phyloP scores from a whole-genome alignment of 1,140 invertebrate genomes.

The Macrocentrus cingulum region DNA sequence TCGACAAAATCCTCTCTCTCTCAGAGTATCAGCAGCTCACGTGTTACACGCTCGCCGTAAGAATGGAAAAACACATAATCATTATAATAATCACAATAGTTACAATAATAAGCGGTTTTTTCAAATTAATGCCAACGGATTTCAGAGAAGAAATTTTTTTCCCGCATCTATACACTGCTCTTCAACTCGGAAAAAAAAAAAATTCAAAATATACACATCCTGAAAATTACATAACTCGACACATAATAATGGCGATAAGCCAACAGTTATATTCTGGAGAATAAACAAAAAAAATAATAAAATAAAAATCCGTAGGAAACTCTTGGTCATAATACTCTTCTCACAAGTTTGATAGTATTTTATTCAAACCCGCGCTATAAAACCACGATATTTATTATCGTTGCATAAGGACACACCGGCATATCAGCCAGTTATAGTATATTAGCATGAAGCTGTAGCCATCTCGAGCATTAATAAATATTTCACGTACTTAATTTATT shows the following conservation, averaged over 20 bases:
- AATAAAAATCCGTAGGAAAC: not conserved
- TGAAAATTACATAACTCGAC: not conserved
- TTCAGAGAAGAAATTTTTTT: not conserved
- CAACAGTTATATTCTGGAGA: not conserved
- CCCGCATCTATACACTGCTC: not conserved
- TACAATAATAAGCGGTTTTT: too few species aligned
- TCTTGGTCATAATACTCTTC: slow-evolving; percentile 1
- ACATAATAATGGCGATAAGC: not conserved
- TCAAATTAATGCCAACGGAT: too few species aligned
- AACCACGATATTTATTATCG: slow-evolving; percentile 24
- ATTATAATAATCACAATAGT: too few species aligned
- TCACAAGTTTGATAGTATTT: not conserved
- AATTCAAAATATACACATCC: not conserved
- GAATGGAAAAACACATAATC: too few species aligned
- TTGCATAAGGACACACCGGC: slow-evolving; percentile 18
- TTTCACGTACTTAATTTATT: too few species aligned
- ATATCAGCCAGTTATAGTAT: too few species aligned
- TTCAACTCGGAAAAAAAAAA: not conserved
- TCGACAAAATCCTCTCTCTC: slow-evolving; percentile 16
- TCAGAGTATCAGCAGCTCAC: slow-evolving; percentile 4
- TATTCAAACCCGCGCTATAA: slow-evolving; percentile 17
- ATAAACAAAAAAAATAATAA: not conserved
- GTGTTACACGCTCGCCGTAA: too few species aligned
- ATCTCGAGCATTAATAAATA: too few species aligned
- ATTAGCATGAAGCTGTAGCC: too few species aligned